Evolutionary conservation across 1,140 invertebrate genomes (phyloP), one percentile per base, ranked within the genome.

Genomic region (Papilio polytes): DNA sequence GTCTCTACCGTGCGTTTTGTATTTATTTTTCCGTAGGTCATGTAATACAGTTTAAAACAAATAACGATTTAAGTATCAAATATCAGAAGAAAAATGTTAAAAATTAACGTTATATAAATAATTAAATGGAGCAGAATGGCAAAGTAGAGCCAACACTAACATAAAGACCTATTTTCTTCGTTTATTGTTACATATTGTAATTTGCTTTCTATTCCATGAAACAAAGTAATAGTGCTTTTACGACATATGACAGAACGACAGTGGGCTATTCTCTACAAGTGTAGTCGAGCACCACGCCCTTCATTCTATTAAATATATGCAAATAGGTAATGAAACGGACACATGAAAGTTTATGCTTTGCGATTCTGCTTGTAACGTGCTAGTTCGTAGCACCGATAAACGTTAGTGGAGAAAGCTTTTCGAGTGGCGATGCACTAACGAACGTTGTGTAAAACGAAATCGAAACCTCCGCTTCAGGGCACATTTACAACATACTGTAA

Each of bases 321-420:
- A 70, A 70, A 70, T 70, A 70, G 63, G 63, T 70, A 70, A 70
- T 70, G 63, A 70, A 70, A 70, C 63, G 63, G 63, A 70, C 63
- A 70, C 63, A 70, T 70, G 63, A 70, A 70, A 70, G 63, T 70
- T 70, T 70, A 70, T 70, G 63, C 10, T 36, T 7, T 31, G 63
- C 63, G 63, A 31, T 31, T 70, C 63, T 70, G 63, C 63, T 70
- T 70, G 63, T 70, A 70, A 31, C 63, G 22, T 36, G 63, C 22
- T 70, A 70, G 63, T 31, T 70, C 63, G 26, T 70, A 70, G 63
- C 63, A 70, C 63, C 63, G 63, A 70, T 70, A 70, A 70, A 70
- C 63, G 63, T 70, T 70, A 70, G 63, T 20, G 26, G 63, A 70
- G 63, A 31, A 70, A 70, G 63, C 63, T 70, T 70, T 70, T 36